phyloP scores from a whole-genome alignment of 2,797 vertebrate species.

The Strix occidentalis region DNA sequence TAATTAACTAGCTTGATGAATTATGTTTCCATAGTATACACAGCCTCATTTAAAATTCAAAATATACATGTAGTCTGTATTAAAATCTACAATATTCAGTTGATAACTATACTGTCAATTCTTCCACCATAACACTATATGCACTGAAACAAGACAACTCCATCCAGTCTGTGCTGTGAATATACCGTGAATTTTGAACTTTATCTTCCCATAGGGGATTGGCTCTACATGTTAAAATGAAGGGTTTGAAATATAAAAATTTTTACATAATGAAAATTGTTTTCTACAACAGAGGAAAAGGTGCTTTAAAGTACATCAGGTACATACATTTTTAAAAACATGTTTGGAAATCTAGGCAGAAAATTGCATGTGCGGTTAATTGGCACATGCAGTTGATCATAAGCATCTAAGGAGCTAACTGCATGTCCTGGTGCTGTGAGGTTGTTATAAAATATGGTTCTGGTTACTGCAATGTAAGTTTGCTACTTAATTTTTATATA shows the following conservation, averaged over 20 bases:
- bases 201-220: background rate
- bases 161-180: background rate
- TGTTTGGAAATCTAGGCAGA: background rate
- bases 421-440: rapidly evolving
- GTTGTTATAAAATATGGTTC: background rate
- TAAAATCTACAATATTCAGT: background rate
- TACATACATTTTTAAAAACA: background rate
- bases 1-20: background rate
- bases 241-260: background rate
- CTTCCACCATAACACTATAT: rapidly evolving
- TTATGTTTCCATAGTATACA: background rate
- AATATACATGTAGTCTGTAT: background rate
- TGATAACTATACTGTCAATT: background rate
- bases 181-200: background rate
- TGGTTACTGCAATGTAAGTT: background rate
- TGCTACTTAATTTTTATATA: background rate
- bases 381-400: background rate
- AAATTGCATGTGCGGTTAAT: background rate
- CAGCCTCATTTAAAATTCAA: background rate
- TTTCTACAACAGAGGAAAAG: background rate
- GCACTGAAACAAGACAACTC: background rate
- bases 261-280: background rate
- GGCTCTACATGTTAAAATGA: background rate
- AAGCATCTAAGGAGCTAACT: background rate
- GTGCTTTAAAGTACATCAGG: background rate